Evolutionary conservation across 2,113 vertebrate genomes (phyloP).

Genomic region (Tangachromis dhanisi): DNA sequence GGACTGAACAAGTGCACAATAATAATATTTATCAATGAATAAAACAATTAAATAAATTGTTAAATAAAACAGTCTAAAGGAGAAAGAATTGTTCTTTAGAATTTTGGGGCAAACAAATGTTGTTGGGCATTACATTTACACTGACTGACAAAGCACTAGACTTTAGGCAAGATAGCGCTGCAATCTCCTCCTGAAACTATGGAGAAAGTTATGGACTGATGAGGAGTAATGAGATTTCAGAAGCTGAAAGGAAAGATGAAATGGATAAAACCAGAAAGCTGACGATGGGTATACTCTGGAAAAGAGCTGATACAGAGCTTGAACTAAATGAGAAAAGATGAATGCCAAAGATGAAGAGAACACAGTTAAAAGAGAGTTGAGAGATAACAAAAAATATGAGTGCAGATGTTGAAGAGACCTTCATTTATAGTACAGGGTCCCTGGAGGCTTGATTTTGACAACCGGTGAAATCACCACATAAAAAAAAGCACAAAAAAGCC

Average conservation of each 20-base stretch:
- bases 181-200: neutral
- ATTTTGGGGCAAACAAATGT: neutral
- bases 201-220: neutral
- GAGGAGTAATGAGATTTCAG: neutral
- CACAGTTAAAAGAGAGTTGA: conserved; percentile 16
- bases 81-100: neutral
- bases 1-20: neutral
- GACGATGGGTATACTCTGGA: neutral
- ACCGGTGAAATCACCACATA: conserved; percentile 34
- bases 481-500: conserved; percentile 38
- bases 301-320: conserved; percentile 7
- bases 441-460: conserved; percentile 33
- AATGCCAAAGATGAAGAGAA: conserved; percentile 40
- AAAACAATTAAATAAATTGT: neutral
- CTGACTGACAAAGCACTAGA: neutral
- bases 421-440: conserved; percentile 4
- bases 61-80: neutral
- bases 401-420: conserved; percentile 2
- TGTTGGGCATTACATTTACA: neutral
- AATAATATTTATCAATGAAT: neutral
- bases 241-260: neutral
- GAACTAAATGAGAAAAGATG: conserved; percentile 37
- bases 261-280: conserved; percentile 6
- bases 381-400: conserved; percentile 12
- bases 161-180: neutral